Percentiles rank a stretch among this genome's conserved stretches.
These are phyloP conservation scores for Aporrectodea caliginosa DNA, from an alignment of 1,140 invertebrate species.

Conservation along the genomic window DNA sequence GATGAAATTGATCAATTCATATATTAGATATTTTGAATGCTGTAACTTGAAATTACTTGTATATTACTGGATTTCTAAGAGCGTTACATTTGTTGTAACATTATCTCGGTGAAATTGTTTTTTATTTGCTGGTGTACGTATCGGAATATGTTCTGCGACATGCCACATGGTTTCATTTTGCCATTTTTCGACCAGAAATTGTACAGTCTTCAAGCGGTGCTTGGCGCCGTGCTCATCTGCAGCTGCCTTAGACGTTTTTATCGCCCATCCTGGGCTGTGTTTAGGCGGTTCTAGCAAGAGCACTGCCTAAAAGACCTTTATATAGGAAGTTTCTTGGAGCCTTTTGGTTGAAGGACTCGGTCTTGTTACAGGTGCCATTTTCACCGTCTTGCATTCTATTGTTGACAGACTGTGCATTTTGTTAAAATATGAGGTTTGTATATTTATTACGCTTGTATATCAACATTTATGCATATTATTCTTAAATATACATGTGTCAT, in stretches of 20 bases:
- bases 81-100: too few species aligned
- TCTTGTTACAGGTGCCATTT: background rate
- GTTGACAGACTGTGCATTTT: background rate
- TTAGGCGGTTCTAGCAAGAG: too few species aligned
- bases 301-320: background rate
- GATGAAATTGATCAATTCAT: too few species aligned
- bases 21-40: too few species aligned
- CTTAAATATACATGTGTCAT: background rate
- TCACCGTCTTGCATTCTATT: background rate
- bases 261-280: background rate
- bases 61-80: too few species aligned
- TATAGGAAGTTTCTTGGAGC: background rate
- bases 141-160: too few species aligned
- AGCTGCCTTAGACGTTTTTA: background rate
- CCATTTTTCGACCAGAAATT: background rate
- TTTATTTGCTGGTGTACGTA: too few species aligned
- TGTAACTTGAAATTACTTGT: too few species aligned
- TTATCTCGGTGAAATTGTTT: too few species aligned
- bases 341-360: background rate
- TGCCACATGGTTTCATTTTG: too few species aligned
- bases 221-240: background rate
- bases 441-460: background rate
- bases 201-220: background rate
- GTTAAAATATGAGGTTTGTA: background rate
- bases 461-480: background rate